Evolutionary conservation across 2,113 vertebrate genomes (phyloP).

Genomic region (Loxodonta africana): DNA sequence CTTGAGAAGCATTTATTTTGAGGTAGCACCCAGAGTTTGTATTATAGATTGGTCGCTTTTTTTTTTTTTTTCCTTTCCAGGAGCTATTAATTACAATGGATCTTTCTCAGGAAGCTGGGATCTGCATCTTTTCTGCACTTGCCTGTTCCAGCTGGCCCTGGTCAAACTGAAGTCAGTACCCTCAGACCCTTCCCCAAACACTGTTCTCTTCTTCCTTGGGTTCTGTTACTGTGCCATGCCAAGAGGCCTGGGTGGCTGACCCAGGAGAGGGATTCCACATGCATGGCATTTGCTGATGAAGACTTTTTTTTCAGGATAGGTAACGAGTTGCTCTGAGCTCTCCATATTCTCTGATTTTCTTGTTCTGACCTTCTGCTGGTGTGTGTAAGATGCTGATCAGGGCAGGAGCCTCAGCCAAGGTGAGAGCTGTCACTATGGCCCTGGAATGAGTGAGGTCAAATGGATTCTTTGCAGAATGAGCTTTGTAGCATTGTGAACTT

Average conservation of each 20-base stretch:
- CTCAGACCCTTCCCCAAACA: not conserved
- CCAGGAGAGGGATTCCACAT: not conserved
- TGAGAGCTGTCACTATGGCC: not conserved
- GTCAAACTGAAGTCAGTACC: not conserved
- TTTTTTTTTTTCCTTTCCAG: no score
- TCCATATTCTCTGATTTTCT: not conserved
- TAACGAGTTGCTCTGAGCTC: not conserved
- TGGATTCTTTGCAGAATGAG: not conserved
- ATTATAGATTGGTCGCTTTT: not conserved
- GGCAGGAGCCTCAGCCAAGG: not conserved
- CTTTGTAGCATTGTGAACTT: not conserved
- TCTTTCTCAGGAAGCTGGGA: not conserved
- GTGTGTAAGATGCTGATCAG: not conserved
- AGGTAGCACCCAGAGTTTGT: not conserved
- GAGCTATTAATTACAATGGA: not conserved
- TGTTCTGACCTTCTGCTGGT: not conserved
- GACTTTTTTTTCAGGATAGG: not conserved
- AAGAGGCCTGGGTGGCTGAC: not conserved
- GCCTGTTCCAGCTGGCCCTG: not conserved
- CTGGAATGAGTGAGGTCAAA: not conserved
- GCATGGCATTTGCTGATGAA: not conserved
- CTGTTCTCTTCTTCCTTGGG: not conserved
- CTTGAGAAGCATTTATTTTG: constrained; percentile 45
- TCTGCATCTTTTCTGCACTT: not conserved
- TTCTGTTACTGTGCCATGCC: not conserved